Evolutionary conservation across 2,797 vertebrate species (phyloP), one percentile per base, ranked within the genome.

Genomic region (Tamandua tetradactyla): DNA sequence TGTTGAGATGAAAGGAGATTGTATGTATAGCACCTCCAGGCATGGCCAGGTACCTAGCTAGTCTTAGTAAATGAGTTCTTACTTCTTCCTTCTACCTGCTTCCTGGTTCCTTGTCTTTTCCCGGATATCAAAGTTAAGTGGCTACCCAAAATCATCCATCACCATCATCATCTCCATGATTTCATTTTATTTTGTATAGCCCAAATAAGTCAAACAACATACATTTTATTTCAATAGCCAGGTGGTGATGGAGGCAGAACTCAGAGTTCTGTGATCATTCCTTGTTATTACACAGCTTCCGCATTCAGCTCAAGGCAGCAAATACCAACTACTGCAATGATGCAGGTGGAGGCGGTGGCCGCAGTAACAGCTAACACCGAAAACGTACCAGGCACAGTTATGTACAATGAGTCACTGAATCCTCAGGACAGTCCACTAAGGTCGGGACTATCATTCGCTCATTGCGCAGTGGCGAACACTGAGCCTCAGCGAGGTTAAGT

Each of bases 261-360:
- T 47, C 14, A 9, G 32, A 68, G 59, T 10, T 76, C 47, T 25
- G 35, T 35, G 17, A 1, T 35, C 3, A 52, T 14, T 32, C 40
- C 22, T 59, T 40, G 11, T n/a, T 10, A 0, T 47, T 10, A 35
- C 20, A 15, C 0, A 40, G 52, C 2, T 42, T 68, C 35, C 17
- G 71, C 15, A 11, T 1, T 27, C 42, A 3, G 17, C 9, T 18
- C 44, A 35, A 1, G 2, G 57, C 25, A 68, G 23, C 11, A 66
- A 49, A 47, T 7, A 17, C 20, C 20, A 17, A 22, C 3, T 52
- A 5, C 2, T 23, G n/a, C 3, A 17, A 55, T 0, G 6, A 44
- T 12, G 27, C 2, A 11, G 35, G 59, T 13, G 8, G 12, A 0
- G 12, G 22, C 4, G 66, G 27, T 0, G n/a, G 37, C 11, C 30